Percentiles rank a stretch among this genome's conserved stretches.
Conservation (phyloP, 2,888 invertebrate species). For the Acanthosoma haemorrhoidale region DNA sequence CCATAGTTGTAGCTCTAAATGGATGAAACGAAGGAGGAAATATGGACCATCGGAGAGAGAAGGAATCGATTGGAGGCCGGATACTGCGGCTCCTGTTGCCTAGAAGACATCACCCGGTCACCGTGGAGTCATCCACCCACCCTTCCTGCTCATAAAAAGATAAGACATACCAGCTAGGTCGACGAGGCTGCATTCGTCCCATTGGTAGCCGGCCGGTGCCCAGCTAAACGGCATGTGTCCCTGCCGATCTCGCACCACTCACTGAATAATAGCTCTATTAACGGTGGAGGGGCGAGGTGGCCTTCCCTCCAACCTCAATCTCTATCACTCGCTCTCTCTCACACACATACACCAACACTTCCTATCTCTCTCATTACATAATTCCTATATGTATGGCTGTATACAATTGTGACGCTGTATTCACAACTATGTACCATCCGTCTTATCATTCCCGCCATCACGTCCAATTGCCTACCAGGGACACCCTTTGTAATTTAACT, state of each 20-base stretch:
- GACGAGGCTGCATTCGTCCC: constrained; percentile 36
- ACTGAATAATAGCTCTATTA: constrained; percentile 6
- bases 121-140: background rate
- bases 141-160: too few species aligned
- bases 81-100: too few species aligned
- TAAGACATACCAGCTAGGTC: constrained; percentile 36
- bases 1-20: too few species aligned
- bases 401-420: too few species aligned
- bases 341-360: too few species aligned
- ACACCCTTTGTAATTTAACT: background rate
- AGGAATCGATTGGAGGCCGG: too few species aligned
- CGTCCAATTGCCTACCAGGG: background rate
- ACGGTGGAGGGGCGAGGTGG: constrained; percentile 7
- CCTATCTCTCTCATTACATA: background rate
- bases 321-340: too few species aligned
- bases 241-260: too few species aligned
- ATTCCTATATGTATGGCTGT: background rate
- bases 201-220: constrained; percentile 33
- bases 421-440: too few species aligned
- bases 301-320: constrained; percentile 11
- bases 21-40: too few species aligned
- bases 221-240: constrained; percentile 33
- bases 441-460: background rate
- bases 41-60: too few species aligned
- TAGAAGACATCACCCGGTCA: too few species aligned